Evolutionary conservation across 2,888 invertebrate species (phyloP).

Genomic region (Ditula angustiorana): DNA sequence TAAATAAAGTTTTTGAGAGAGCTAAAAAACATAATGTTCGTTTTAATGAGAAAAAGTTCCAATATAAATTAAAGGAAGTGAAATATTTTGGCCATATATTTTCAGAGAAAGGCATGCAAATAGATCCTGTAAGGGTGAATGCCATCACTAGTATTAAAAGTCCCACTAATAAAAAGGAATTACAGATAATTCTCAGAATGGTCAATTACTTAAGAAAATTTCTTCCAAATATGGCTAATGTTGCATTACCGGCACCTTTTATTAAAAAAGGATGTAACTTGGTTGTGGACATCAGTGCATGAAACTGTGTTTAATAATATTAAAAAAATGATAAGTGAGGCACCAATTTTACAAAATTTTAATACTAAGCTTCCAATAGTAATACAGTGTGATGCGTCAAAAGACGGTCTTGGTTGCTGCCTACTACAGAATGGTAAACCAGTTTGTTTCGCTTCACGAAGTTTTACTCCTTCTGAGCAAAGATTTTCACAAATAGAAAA

Average conservation of each 20-base stretch:
- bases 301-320: slow-evolving; percentile 31
- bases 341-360: slow-evolving; percentile 37
- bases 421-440: slow-evolving; percentile 34
- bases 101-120: slow-evolving; percentile 40
- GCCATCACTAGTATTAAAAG: slow-evolving; percentile 41
- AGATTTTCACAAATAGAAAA: slow-evolving; percentile 60
- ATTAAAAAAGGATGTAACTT: slow-evolving; percentile 41
- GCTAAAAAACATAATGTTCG: slow-evolving; percentile 38
- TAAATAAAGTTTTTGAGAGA: slow-evolving; percentile 30
- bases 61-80: slow-evolving; percentile 43
- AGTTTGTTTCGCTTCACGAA: slow-evolving; percentile 41
- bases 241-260: slow-evolving; percentile 19
- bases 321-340: slow-evolving; percentile 26
- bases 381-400: slow-evolving; percentile 40
- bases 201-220: slow-evolving; percentile 43
- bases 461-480: slow-evolving; percentile 30
- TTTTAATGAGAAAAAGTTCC: slow-evolving; percentile 51
- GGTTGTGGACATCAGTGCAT: slow-evolving; percentile 33
- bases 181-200: slow-evolving; percentile 43
- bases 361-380: slow-evolving; percentile 17
- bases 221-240: slow-evolving; percentile 39
- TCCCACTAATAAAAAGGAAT: slow-evolving; percentile 44
- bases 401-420: slow-evolving; percentile 30
- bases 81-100: slow-evolving; percentile 32
- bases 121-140: slow-evolving; percentile 39